Evolutionary conservation across 1,140 invertebrate genomes (phyloP).

Genomic region (Trachelipus rathkii): DNA sequence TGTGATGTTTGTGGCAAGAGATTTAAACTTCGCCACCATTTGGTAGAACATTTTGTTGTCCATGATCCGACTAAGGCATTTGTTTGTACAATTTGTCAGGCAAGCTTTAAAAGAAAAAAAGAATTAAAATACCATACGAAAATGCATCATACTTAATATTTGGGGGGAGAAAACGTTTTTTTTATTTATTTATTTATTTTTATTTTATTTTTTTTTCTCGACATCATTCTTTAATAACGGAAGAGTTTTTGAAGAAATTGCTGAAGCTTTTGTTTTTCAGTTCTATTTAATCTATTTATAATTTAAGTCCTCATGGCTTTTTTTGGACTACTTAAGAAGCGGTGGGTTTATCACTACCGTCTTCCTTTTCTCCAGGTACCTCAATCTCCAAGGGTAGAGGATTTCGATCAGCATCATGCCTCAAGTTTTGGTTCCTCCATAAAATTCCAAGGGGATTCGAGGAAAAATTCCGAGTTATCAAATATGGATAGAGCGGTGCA

Average conservation of each 20-base stretch:
- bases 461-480: no score
- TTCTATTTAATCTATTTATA: neutral
- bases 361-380: neutral
- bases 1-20: conserved; percentile 47
- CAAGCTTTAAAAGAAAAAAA: conserved; percentile 55
- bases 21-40: conserved; percentile 62
- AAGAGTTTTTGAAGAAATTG: no score
- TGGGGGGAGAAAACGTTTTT: no score
- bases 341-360: neutral
- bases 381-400: neutral
- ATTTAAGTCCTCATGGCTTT: neutral
- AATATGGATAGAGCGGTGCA: no score
- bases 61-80: conserved; percentile 61
- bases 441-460: no score
- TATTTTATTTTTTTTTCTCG: no score
- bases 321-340: neutral
- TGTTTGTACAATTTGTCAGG: conserved; percentile 56
- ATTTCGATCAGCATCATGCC: no score
- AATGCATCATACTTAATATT: neutral
- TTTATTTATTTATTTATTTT: no score
- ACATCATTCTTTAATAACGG: no score
- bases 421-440: no score
- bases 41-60: conserved; percentile 64
- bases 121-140: conserved; percentile 48
- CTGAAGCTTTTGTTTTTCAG: no score